These are phyloP conservation scores for Paramormyrops kingsleyae DNA, from an alignment of 2,113 vertebrate species.

Conservation along the genomic window DNA sequence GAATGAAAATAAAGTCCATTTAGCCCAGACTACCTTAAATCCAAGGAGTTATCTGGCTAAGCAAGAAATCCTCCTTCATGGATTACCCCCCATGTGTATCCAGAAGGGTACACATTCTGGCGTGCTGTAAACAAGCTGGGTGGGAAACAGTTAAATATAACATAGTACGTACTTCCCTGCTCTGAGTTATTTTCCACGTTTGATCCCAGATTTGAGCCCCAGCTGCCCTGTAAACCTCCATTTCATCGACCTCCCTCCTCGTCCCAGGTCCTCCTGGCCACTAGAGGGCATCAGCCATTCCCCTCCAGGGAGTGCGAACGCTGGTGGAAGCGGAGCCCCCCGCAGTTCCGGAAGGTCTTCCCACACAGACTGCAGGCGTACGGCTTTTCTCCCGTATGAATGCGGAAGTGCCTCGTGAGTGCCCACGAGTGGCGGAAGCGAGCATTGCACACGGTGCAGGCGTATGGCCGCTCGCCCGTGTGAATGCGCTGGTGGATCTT, in stretches of 20 bases:
- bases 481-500: conserved; percentile 50
- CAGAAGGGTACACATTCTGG: neutral
- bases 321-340: conserved; percentile 42
- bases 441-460: conserved; percentile 39
- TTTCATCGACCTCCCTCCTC: neutral
- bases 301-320: conserved; percentile 25
- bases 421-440: conserved; percentile 46
- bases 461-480: conserved; percentile 45
- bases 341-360: conserved; percentile 42
- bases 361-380: conserved; percentile 42
- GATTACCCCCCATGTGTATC: neutral
- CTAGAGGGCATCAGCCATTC: neutral
- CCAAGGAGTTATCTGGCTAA: too few relatives aligned
- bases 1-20: too few relatives aligned
- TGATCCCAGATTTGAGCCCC: neutral
- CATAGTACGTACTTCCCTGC: neutral
- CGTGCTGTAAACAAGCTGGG: neutral
- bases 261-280: neutral
- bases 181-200: neutral
- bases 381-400: conserved; percentile 46
- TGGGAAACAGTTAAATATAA: neutral
- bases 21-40: too few relatives aligned
- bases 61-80: too few relatives aligned
- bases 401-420: conserved; percentile 41
- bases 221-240: neutral